Evolutionary conservation across 1,140 invertebrate species (phyloP), one percentile per base, ranked within the genome.

Genomic region (Sitophilus oryzae): DNA sequence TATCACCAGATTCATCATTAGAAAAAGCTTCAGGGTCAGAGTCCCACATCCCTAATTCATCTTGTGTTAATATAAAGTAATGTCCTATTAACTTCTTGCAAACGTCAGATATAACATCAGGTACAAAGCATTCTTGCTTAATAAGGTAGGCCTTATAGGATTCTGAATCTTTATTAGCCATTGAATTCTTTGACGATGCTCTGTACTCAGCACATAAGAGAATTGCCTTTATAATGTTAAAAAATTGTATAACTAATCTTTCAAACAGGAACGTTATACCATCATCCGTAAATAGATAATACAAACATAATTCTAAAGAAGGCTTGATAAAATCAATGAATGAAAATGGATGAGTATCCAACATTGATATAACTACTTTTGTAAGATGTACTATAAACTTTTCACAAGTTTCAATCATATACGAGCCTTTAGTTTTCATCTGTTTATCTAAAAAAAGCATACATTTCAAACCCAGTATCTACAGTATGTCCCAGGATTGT

Each of bases 1-100:
- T 85, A 72, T 96, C 91, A 9, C 90, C 90, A 19, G 82, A 81
- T 74, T 93, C 91, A 68, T 94, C 91, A 47, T 84, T 82, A 50
- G 84, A 86, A 74, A 91, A 96, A 59, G 82, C 85, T 76, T 96
- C 93, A 0, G 93, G 91, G 74, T 95, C 88, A 8, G 81, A 79
- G 65, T 91, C 87, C 93, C 93, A 96, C n/a, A 83, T 76, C 45
- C 86, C 82, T 37, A 97, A 73, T 71, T 96, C 93, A 44, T 86
- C 81, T 48, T 82, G 76, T 2, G 86, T 91, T 10, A 96, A 76
- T 20, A 91, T 77, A 66, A 97, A 92, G 72, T 95, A 96, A 61
- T 91, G 85, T 0, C 85, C 85, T 0, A 96, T 83, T 3, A 98
- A 79, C 62, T 87, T 85, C 14, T 83, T 76, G 67, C 86, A 90